These are phyloP conservation scores for Planococcus citri DNA, from an alignment of 1,140 invertebrate species.

Conservation along the genomic window DNA sequence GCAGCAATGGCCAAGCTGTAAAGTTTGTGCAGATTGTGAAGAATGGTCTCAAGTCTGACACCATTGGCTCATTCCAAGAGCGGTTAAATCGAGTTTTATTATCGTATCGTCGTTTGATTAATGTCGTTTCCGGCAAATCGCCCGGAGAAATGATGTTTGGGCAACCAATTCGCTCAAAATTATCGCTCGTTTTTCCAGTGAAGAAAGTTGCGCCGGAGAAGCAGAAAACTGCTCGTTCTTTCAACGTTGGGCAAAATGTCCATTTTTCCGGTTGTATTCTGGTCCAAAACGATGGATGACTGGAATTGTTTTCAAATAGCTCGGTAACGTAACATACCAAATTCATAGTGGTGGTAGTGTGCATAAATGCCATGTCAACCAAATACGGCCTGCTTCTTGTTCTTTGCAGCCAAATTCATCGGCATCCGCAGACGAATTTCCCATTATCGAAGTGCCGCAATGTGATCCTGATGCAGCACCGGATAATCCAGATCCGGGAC, in stretches of 20 bases:
- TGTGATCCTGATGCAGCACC: no score
- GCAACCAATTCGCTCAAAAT: constrained; percentile 17
- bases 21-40: constrained; percentile 34
- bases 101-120: constrained; percentile 21
- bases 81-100: constrained; percentile 22
- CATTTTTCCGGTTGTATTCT: neutral
- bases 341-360: neutral
- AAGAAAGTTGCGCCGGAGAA: neutral
- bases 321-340: neutral
- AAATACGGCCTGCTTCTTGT: no score
- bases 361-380: constrained; percentile 10
- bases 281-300: neutral
- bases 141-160: constrained; percentile 24
- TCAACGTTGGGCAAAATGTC: neutral
- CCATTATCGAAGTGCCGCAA: no score
- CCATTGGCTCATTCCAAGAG: neutral
- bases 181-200: neutral
- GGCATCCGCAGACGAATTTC: no score
- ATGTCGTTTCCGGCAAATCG: constrained; percentile 19
- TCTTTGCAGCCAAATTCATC: no score
- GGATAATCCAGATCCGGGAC: no score
- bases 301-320: neutral
- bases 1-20: constrained; percentile 31
- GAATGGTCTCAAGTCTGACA: constrained; percentile 26
- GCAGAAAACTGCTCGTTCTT: neutral